These are phyloP conservation scores for Lacanobia wlatinum DNA, from an alignment of 2,888 invertebrate species.

Conservation along the genomic window DNA sequence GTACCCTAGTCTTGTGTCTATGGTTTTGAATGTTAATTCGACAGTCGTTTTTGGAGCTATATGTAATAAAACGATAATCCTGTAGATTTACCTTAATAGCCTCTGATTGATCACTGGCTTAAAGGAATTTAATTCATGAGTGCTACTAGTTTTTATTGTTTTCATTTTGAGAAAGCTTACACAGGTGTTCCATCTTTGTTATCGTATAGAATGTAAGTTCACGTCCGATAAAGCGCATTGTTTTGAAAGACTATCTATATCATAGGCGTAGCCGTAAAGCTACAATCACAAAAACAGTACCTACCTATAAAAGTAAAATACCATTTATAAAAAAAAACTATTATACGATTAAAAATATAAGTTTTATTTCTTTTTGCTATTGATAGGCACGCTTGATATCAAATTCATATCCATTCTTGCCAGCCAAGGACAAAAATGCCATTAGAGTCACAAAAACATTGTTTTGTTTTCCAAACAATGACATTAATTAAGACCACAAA, in stretches of 20 bases:
- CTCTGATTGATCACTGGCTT: constrained; percentile 23
- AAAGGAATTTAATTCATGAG: neutral
- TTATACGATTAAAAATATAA: neutral
- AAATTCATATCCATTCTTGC: neutral
- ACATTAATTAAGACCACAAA: constrained; percentile 21
- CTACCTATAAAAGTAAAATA: neutral
- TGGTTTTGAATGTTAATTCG: too few relatives aligned
- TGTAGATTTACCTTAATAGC: constrained; percentile 4
- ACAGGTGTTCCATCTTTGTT: neutral
- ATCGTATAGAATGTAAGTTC: neutral
- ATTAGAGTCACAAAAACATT: constrained; percentile 1
- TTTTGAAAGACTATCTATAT: neutral
- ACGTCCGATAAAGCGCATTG: neutral
- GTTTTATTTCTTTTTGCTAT: too few relatives aligned
- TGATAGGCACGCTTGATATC: too few relatives aligned
- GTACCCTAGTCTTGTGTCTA: too few relatives aligned
- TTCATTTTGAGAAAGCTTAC: constrained; percentile 20
- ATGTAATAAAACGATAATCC: constrained; percentile 28
- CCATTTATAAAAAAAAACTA: neutral
- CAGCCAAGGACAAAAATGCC: constrained; percentile 5
- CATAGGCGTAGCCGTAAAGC: neutral
- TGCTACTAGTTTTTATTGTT: constrained; percentile 5
- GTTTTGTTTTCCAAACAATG: constrained; percentile 2
- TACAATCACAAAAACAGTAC: neutral
- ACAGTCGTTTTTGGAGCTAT: constrained; percentile 5